Percentiles rank a stretch among this genome's conserved stretches.
phyloP scores from a whole-genome alignment of 2,797 vertebrate species.

The Pseudotriccus pelzelni region DNA sequence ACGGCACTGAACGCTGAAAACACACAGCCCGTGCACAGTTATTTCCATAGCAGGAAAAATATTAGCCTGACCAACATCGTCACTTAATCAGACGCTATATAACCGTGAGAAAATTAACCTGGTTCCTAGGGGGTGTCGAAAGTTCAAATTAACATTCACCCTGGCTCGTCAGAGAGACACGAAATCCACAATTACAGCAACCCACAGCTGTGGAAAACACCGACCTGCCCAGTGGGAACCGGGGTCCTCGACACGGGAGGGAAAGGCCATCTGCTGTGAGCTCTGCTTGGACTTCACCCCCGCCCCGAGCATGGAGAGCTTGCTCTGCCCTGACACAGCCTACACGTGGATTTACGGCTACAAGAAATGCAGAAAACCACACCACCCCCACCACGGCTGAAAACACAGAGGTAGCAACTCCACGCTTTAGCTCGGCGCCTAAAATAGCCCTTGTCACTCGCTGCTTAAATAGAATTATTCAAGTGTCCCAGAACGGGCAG shows the following conservation, averaged over 20 bases:
- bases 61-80: constrained; percentile 28
- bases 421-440: background rate
- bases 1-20: background rate
- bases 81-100: constrained; percentile 18
- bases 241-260: constrained; percentile 28
- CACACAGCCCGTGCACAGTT: background rate
- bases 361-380: background rate
- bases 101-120: constrained; percentile 62
- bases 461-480: background rate
- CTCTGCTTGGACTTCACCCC: background rate
- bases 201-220: constrained; percentile 69
- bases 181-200: constrained; percentile 70
- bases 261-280: constrained; percentile 34
- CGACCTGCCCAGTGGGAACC: constrained; percentile 47
- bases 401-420: background rate
- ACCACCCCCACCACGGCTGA: background rate
- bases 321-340: background rate
- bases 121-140: constrained; percentile 49
- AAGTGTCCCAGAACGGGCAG: background rate
- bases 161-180: constrained; percentile 40
- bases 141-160: constrained; percentile 66
- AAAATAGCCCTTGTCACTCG: background rate
- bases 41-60: background rate
- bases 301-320: background rate
- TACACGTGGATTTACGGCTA: background rate